phyloP scores from a whole-genome alignment of 2,113 vertebrate species.

The Quiscalus mexicanus region DNA sequence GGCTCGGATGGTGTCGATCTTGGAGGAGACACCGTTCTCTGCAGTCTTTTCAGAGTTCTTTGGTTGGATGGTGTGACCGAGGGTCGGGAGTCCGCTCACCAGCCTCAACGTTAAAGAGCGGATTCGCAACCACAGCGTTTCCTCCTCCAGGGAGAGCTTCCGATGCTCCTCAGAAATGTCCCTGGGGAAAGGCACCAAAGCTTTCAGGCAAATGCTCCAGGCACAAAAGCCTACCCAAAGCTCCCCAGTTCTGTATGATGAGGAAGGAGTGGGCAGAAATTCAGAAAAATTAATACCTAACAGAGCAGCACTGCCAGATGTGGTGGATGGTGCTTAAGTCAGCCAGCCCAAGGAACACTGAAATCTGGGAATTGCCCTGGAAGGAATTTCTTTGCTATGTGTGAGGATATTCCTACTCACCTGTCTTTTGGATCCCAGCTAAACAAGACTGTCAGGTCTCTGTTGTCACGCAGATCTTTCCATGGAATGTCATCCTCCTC shows the following conservation, averaged over 20 bases:
- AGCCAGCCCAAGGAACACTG: neutral
- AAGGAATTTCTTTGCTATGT: neutral
- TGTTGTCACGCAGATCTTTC: slow-evolving; percentile 91
- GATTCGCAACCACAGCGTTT: slow-evolving; percentile 88
- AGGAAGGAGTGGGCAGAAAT: neutral
- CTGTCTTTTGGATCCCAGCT: slow-evolving; percentile 93
- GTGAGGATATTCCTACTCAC: slow-evolving; percentile 55
- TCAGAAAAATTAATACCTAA: neutral
- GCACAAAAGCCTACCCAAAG: neutral
- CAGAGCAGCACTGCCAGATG: neutral
- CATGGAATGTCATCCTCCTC: slow-evolving; percentile 98
- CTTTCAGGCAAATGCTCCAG: slow-evolving; percentile 15
- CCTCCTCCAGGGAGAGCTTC: slow-evolving; percentile 88
- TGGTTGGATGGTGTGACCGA: slow-evolving; percentile 77
- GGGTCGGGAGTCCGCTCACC: slow-evolving; percentile 80
- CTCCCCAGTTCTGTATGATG: neutral
- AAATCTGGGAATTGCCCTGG: neutral
- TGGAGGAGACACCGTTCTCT: slow-evolving; percentile 89
- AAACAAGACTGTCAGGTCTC: slow-evolving; percentile 92
- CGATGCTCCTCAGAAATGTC: slow-evolving; percentile 87
- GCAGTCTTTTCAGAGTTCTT: slow-evolving; percentile 86
- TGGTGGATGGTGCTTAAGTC: neutral
- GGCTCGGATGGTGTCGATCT: slow-evolving; percentile 75
- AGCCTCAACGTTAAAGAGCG: slow-evolving; percentile 91
- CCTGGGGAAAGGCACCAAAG: slow-evolving; percentile 75